Percentiles rank a stretch among this genome's conserved stretches.
These are phyloP conservation scores for Polyommatus icarus DNA, from an alignment of 2,888 invertebrate species.

Conservation along the genomic window DNA sequence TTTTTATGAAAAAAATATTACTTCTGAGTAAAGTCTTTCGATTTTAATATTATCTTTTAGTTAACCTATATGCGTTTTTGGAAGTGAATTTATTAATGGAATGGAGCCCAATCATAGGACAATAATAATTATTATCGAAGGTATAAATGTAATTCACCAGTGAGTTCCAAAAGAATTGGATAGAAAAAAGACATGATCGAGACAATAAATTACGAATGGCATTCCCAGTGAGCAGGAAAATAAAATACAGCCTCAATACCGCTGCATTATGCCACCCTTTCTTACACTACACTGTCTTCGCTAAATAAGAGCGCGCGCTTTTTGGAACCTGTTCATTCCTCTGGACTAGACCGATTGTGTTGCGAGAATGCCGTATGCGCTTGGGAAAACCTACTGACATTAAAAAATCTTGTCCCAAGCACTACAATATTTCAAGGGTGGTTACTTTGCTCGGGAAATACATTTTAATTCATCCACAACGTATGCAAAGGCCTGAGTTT, in stretches of 20 bases:
- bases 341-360: too few relatives aligned
- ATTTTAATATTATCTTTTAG: neutral
- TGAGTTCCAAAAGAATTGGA: conserved; percentile 18
- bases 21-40: neutral
- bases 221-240: conserved; percentile 70
- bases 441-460: too few relatives aligned
- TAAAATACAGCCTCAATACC: conserved; percentile 47
- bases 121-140: neutral
- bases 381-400: too few relatives aligned
- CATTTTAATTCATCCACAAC: too few relatives aligned
- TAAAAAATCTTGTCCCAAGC: too few relatives aligned
- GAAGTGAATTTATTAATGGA: too few relatives aligned
- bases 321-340: neutral
- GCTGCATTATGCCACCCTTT: conserved; percentile 33
- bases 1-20: too few relatives aligned
- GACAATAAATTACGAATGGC: conserved; percentile 62
- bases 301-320: conserved; percentile 31
- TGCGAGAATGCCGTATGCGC: too few relatives aligned
- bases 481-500: neutral
- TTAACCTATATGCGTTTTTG: neutral
- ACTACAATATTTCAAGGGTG: too few relatives aligned
- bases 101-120: neutral
- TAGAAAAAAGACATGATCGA: conserved; percentile 39
- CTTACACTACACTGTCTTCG: conserved; percentile 28
- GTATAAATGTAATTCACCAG: conserved; percentile 6